Evolutionary conservation across 2,113 vertebrate species (phyloP), one percentile per base, ranked within the genome.

Genomic region (Mus pahari): DNA sequence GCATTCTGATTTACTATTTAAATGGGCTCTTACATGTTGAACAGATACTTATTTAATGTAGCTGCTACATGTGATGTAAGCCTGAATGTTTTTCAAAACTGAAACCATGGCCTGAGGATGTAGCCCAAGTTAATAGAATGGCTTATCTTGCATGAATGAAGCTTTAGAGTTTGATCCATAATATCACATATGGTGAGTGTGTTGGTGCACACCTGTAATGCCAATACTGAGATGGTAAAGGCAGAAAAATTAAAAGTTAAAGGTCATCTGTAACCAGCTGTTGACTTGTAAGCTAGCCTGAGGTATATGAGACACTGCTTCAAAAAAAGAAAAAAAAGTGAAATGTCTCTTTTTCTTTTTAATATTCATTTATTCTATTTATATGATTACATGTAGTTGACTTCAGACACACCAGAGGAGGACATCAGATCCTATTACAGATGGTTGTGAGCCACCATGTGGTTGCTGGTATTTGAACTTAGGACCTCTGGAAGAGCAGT

Each of bases 11-110:
- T 95, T 83, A 70, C 14, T 22, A 0, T 81, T 62, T 42, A 13
- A n/a, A 58, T 74, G 55, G 71, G 82, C 42, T 92, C n/a, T 81
- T 84, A 55, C 22, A 55, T 71, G 24, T 62, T 24, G 22, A 96
- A 48, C 48, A 73, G 70, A 66, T 79, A 0, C 53, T 31, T 94
- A 42, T 60, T 90, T 87, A 26, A n/a, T 68, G 19, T 86, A 88
- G 82, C 50, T 92, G 62, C 70, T 90, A 79, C 42, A 36, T 82
- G 71, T 64, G 11, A 42, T 92, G 60, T 53, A 88, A 94, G 45
- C 68, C 33, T 66, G 39, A 19, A 0, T 94, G 19, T 45, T 86
- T 84, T 89, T 94, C 74, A 92, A 64, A 86, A 74, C 31, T 89
- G 13, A 77, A 74, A 42, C 42, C 42, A 39, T 86, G 58, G 22